Evolutionary conservation across 1,140 invertebrate species (phyloP).

Genomic region (Linepithema humile): DNA sequence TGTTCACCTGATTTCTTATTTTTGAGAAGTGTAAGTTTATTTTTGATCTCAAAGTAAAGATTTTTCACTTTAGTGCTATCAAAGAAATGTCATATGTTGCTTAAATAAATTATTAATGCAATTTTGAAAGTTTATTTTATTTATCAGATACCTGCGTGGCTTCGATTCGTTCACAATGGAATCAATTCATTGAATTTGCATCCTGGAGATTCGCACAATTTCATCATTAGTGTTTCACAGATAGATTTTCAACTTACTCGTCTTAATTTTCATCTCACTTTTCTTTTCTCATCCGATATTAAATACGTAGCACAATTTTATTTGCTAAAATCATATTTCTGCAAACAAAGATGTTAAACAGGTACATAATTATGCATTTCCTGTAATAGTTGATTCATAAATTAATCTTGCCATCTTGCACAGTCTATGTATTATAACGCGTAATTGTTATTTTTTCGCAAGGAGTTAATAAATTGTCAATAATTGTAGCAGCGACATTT

Average conservation of each 20-base stretch:
- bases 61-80: no score
- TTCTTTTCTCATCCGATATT: neutral
- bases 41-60: no score
- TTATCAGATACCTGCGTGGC: neutral
- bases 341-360: neutral
- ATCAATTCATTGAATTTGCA: neutral
- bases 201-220: neutral
- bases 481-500: neutral
- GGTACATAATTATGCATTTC: neutral
- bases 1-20: no score
- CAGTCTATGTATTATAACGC: neutral
- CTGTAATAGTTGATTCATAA: neutral
- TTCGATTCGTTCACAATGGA: neutral
- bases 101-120: conserved; percentile 27
- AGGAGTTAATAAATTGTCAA: neutral
- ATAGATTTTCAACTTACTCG: neutral
- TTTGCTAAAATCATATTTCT: neutral
- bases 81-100: neutral
- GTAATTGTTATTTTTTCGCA: neutral
- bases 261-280: neutral
- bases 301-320: neutral
- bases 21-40: no score
- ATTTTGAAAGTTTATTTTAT: neutral
- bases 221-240: neutral
- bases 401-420: neutral